Conservation (phyloP, 2,797 vertebrate genomes). For the Austrolebias charrua region DNA sequence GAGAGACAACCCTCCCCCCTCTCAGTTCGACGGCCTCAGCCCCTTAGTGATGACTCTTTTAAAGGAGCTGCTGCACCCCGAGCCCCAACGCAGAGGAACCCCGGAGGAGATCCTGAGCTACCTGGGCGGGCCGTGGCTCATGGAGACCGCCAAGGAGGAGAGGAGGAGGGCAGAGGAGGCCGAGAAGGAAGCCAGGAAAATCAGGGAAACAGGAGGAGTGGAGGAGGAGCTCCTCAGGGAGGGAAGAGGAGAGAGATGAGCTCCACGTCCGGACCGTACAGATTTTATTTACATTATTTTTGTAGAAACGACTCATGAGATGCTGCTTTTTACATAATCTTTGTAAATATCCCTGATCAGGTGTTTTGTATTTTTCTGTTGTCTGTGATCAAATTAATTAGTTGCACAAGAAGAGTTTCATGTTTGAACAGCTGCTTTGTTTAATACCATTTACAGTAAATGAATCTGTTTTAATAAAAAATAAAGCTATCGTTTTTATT, state of each 20-base stretch:
- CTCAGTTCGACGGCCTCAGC: conserved; percentile 86
- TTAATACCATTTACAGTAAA: conserved; percentile 4
- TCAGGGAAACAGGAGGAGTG: conserved; percentile 66
- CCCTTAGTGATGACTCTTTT: conserved; percentile 82
- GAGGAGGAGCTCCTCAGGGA: conserved; percentile 71
- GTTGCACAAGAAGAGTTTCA: conserved; percentile 18
- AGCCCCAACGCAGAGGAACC: conserved; percentile 80
- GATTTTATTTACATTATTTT: not conserved
- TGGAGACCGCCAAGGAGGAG: conserved; percentile 67
- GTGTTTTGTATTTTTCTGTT: conserved; percentile 38
- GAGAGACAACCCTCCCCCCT: conserved; percentile 70
- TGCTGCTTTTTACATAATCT: conserved; percentile 53
- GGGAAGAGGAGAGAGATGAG: conserved; percentile 74
- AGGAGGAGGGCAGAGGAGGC: conserved; percentile 61
- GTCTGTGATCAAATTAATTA: conserved; percentile 24
- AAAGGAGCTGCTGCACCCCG: conserved; percentile 82
- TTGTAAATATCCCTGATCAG: conserved; percentile 44
- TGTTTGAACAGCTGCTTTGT: conserved; percentile 28
- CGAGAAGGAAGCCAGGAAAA: conserved; percentile 71
- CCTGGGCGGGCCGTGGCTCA: conserved; percentile 81
- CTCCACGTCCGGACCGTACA: conserved; percentile 8
- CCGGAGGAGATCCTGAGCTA: conserved; percentile 84
- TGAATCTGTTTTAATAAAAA: conserved; percentile 30
- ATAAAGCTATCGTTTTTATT: conserved; percentile 1
- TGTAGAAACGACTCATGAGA: conserved; percentile 28